These are phyloP conservation scores for Aplysina aerophoba DNA, from an alignment of 37 sponge, comb jelly and placozoan species.

Conservation along the genomic window DNA sequence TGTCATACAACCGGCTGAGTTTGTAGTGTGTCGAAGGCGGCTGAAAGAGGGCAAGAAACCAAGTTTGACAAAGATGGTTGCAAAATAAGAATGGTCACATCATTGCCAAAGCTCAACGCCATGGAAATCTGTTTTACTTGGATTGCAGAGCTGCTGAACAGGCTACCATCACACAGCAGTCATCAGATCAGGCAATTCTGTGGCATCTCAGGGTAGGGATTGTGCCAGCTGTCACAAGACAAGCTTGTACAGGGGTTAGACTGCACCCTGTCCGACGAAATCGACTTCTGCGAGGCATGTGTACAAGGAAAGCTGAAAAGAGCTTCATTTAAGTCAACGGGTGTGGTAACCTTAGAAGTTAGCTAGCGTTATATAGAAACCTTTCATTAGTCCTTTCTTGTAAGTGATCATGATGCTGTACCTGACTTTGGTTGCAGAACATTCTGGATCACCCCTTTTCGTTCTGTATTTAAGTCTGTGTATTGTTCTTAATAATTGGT, in stretches of 20 bases:
- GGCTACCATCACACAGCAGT: background rate
- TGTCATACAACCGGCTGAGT: constrained; percentile 44
- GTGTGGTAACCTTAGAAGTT: no score
- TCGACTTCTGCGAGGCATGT: constrained; percentile 60
- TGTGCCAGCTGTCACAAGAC: constrained; percentile 49
- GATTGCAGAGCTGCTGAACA: background rate
- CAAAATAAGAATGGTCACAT: constrained; percentile 29
- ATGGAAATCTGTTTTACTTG: constrained; percentile 60
- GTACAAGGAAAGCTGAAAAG: constrained; percentile 59
- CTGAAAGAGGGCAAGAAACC: constrained; percentile 36
- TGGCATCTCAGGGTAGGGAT: constrained; percentile 53
- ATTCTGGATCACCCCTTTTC: no score
- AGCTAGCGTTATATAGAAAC: no score
- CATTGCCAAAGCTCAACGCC: constrained; percentile 41
- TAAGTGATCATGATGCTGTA: no score
- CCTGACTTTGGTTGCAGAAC: no score
- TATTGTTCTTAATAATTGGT: no score
- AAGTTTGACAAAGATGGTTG: constrained; percentile 45
- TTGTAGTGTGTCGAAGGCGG: constrained; percentile 56
- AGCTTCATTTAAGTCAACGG: constrained; percentile 24
- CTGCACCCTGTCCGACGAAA: constrained; percentile 33
- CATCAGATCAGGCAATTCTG: constrained; percentile 5
- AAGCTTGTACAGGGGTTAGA: constrained; percentile 56
- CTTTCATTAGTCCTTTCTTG: no score
- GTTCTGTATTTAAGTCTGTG: no score